phyloP scores from a whole-genome alignment of 2,797 vertebrate genomes.

The Menidia menidia region DNA sequence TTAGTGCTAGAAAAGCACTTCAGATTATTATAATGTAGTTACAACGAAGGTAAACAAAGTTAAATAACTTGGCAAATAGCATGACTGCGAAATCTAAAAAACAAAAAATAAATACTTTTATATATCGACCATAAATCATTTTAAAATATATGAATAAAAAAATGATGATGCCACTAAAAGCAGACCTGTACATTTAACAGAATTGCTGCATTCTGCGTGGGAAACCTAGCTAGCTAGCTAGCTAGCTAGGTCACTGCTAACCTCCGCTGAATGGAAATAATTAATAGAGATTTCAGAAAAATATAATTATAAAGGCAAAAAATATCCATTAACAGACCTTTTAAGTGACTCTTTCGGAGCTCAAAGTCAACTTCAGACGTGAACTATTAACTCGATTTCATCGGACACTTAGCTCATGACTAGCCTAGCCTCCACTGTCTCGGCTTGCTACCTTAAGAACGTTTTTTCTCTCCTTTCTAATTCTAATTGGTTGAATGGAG shows the following conservation, averaged over 20 bases:
- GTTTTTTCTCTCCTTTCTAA: neutral
- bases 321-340: slow-evolving; percentile 45
- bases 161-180: no score
- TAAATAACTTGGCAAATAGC: no score
- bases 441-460: neutral
- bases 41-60: no score
- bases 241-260: slow-evolving; percentile 22
- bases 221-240: neutral
- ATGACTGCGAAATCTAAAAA: no score
- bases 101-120: no score
- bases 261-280: neutral
- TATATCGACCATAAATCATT: no score
- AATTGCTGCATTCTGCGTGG: neutral
- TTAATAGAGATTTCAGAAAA: neutral
- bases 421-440: slow-evolving; percentile 12
- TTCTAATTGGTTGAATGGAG: slow-evolving; percentile 44
- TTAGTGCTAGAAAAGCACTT: no score
- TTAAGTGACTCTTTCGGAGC: neutral
- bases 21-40: no score
- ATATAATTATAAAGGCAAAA: accelerated
- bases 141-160: no score
- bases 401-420: slow-evolving; percentile 34
- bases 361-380: neutral
- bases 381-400: neutral
- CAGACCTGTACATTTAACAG: neutral